phyloP scores from a whole-genome alignment of 2,888 invertebrate genomes.

The Isoperla grammatica region DNA sequence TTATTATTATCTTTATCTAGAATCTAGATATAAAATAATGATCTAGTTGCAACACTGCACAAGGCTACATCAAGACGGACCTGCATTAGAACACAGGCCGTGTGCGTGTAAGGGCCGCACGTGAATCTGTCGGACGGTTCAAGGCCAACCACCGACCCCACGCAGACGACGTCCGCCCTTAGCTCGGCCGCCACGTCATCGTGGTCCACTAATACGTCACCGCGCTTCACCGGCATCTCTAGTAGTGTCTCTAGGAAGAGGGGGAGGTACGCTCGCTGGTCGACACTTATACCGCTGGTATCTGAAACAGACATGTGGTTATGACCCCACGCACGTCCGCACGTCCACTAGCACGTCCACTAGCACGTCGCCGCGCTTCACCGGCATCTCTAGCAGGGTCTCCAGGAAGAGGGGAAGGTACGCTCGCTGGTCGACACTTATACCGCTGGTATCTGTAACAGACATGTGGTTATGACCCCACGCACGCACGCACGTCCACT shows the following conservation, averaged over 20 bases:
- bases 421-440: conserved; percentile 55
- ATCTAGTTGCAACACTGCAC: too few species aligned
- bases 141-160: conserved; percentile 58
- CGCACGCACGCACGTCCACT: too few species aligned
- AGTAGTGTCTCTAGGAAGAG: conserved; percentile 67
- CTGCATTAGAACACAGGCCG: conserved; percentile 56
- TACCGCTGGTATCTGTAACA: conserved; percentile 45
- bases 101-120: conserved; percentile 67
- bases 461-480: too few species aligned
- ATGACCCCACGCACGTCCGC: too few species aligned
- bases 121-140: conserved; percentile 54
- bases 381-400: conserved; percentile 68
- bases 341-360: too few species aligned
- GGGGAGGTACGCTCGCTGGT: conserved; percentile 65
- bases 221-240: conserved; percentile 66
- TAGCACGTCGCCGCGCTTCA: conserved; percentile 52
- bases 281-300: conserved; percentile 53
- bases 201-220: conserved; percentile 53
- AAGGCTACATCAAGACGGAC: too few species aligned
- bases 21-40: too few species aligned
- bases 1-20: too few species aligned
- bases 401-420: conserved; percentile 73
- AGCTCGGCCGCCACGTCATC: conserved; percentile 73
- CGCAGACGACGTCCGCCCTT: conserved; percentile 65
- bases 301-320: too few species aligned